phyloP scores from a whole-genome alignment of 1,140 invertebrate genomes.

The Lasioglossum albipes region DNA sequence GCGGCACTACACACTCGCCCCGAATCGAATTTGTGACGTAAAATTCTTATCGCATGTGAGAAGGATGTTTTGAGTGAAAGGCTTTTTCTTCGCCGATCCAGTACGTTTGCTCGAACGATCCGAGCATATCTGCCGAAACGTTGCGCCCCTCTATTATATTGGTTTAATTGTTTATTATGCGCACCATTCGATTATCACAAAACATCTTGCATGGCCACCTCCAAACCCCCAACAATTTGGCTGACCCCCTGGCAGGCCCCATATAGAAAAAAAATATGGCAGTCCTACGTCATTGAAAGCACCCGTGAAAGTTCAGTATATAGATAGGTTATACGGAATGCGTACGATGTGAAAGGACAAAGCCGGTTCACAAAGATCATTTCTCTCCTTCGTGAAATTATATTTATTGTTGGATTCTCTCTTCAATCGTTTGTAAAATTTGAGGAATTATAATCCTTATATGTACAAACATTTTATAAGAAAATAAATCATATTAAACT shows the following conservation, averaged over 20 bases:
- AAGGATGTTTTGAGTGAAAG: conserved; percentile 51
- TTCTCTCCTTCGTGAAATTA: neutral
- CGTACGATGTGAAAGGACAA: neutral
- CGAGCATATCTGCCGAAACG: conserved; percentile 62
- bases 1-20: conserved; percentile 40
- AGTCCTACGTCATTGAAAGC: conserved; percentile 71
- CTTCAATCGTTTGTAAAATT: neutral
- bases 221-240: conserved; percentile 70
- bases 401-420: neutral
- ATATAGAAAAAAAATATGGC: conserved; percentile 75
- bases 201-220: conserved; percentile 70
- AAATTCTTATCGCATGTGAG: conserved; percentile 53
- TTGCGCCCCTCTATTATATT: conserved; percentile 42
- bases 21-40: conserved; percentile 42
- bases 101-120: conserved; percentile 27
- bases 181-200: conserved; percentile 73
- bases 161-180: conserved; percentile 68
- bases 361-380: conserved; percentile 2
- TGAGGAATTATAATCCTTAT: neutral
- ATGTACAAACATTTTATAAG: too few relatives aligned
- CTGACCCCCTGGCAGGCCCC: conserved; percentile 74
- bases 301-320: conserved; percentile 33
- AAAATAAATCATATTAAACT: neutral
- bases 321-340: conserved; percentile 29
- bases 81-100: conserved; percentile 48